Conservation (phyloP, 2,888 invertebrate genomes). For the Clanis bilineata region DNA sequence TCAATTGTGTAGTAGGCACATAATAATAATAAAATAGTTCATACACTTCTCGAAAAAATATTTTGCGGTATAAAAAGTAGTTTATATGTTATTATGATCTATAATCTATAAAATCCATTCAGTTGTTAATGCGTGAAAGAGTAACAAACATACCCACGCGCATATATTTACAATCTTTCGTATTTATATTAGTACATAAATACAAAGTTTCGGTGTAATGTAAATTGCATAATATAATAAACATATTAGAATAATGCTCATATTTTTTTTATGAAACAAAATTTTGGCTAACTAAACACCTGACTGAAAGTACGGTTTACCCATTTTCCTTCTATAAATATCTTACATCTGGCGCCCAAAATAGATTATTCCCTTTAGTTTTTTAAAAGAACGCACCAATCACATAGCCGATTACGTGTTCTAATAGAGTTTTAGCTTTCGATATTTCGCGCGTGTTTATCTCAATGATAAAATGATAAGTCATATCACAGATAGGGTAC, state of each 20-base stretch:
- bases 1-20: too few species aligned
- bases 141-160: too few species aligned
- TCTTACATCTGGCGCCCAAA: not conserved
- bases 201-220: too few species aligned
- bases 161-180: too few species aligned
- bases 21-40: too few species aligned
- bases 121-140: too few species aligned
- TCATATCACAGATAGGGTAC: constrained; percentile 32
- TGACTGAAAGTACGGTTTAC: not conserved
- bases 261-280: not conserved
- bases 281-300: not conserved
- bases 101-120: too few species aligned
- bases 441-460: constrained; percentile 30
- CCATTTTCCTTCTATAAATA: constrained; percentile 10
- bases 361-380: constrained; percentile 8
- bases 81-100: too few species aligned
- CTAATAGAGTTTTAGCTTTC: constrained; percentile 22
- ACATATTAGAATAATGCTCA: not conserved
- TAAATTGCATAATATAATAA: too few species aligned
- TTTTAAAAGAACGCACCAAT: not conserved
- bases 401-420: constrained; percentile 11
- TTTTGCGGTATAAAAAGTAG: too few species aligned
- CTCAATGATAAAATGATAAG: constrained; percentile 44
- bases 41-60: too few species aligned
- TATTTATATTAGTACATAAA: too few species aligned